A percentile compares a stretch with the other conserved stretches of the same genome.
Conservation (phyloP, 1,140 invertebrate species). For the Heliconius himera region DNA sequence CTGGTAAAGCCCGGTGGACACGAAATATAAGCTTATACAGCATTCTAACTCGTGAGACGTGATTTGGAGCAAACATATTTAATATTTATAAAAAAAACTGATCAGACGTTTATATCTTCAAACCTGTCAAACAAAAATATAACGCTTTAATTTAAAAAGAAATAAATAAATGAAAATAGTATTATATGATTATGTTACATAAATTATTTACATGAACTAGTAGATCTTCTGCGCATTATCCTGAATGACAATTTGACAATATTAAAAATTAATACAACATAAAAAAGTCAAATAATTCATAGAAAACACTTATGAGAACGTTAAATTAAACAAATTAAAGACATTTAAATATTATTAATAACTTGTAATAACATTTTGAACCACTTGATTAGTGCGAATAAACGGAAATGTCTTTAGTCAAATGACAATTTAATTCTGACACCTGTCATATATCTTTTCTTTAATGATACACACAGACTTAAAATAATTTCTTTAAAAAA, state of each 20-base stretch:
- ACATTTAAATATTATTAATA: not conserved
- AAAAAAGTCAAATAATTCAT: not conserved
- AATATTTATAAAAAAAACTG: not conserved
- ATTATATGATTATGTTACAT: slow-evolving; percentile 2
- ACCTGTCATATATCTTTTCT: too few species aligned
- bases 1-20: slow-evolving; percentile 91
- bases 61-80: slow-evolving; percentile 52
- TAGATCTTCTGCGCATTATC: not conserved
- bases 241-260: not conserved
- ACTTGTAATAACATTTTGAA: too few species aligned
- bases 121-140: not conserved
- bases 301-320: not conserved
- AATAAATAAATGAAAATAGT: not conserved
- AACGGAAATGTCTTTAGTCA: too few species aligned
- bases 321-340: not conserved
- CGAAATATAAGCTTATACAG: slow-evolving; percentile 95
- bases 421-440: too few species aligned
- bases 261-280: not conserved
- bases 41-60: slow-evolving; percentile 86
- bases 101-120: not conserved
- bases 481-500: too few species aligned
- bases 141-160: not conserved
- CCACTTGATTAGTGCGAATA: too few species aligned
- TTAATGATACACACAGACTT: too few species aligned
- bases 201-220: not conserved